Percentiles rank a stretch among this genome's conserved stretches.
phyloP scores from a whole-genome alignment of 2,113 vertebrate genomes.

The Phocoena phocoena region DNA sequence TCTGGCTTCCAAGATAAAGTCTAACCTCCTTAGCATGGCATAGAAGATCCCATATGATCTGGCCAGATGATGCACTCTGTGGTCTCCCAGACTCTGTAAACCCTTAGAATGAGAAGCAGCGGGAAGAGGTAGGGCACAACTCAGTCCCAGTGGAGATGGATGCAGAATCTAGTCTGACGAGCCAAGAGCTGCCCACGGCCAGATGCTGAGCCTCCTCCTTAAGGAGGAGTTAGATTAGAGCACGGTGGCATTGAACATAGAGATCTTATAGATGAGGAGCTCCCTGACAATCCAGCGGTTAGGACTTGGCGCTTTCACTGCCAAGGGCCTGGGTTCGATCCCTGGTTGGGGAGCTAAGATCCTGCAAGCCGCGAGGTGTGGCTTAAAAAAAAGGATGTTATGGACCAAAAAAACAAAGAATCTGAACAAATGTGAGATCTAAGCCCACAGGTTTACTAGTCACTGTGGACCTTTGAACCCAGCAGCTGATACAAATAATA shows the following conservation, averaged over 20 bases:
- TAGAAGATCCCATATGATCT: not conserved
- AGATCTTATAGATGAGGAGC: not conserved
- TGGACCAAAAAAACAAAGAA: not conserved
- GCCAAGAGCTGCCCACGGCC: not conserved
- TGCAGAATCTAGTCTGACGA: not conserved
- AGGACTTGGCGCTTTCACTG: too few relatives aligned
- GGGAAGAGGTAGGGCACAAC: too few relatives aligned
- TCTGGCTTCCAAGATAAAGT: not conserved
- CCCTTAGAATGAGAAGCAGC: not conserved
- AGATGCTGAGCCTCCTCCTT: not conserved
- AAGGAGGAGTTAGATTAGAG: not conserved
- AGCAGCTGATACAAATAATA: not conserved
- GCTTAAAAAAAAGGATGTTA: not conserved
- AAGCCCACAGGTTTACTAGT: not conserved
- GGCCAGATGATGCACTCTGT: not conserved
- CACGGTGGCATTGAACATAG: not conserved
- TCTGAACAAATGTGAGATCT: not conserved
- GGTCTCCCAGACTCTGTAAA: not conserved
- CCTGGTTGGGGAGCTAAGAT: too few relatives aligned
- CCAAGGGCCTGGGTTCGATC: too few relatives aligned
- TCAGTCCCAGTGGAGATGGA: not conserved
- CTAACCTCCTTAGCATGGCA: not conserved
- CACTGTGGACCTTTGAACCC: not conserved
- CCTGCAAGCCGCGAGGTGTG: too few relatives aligned
- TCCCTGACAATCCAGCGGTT: too few relatives aligned